Evolutionary conservation across 2,888 invertebrate genomes (phyloP), one percentile per base, ranked within the genome.

Genomic region (Drosophila fulvimacula): DNA sequence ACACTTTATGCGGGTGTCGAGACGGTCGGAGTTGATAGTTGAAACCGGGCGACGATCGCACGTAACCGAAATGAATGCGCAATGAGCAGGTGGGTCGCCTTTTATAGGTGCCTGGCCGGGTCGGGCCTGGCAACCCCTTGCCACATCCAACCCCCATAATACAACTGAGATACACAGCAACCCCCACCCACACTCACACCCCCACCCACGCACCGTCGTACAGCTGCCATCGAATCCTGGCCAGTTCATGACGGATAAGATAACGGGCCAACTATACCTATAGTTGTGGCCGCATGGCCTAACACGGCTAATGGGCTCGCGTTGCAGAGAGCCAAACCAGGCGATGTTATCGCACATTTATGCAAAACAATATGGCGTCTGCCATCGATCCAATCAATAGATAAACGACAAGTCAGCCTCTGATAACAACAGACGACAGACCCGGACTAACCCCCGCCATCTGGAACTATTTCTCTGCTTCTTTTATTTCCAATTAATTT

Each of bases 301-400:
- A 38, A 27, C 11, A 27, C 9, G 57, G 58, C 17, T 58, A 69
- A 78, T 76, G 65, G 69, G 69, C 64, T 76, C 59, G 77, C 46
- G 5, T 11, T 9, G 59, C 58, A 38, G 27, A 15, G 34, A 32
- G 19, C 19, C 9, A 38, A 15, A 19, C 9, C 52, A 30, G 36
- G 27, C 9, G n/a, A 27, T 44, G 59, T 80, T 85, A 88, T 82
- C 86, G 21, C 44, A 58, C 61, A 80, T 84, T 90, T 90, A 89
- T 88, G 87, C 86, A 81, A 84, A 90, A 89, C 90, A 90, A 90
- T 82, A 90, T 84, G 81, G 79, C 60, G 79, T 74, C 66, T 61
- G 52, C 62, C 79, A 85, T 89, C 82, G 80, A 88, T 85, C 76
- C 75, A 67, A 46, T 57, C 17, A 34, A 73, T 56, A 53, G 68